These are phyloP conservation scores for Psephotus haematonotus DNA, from an alignment of 2,113 vertebrate genomes.

Conservation along the genomic window DNA sequence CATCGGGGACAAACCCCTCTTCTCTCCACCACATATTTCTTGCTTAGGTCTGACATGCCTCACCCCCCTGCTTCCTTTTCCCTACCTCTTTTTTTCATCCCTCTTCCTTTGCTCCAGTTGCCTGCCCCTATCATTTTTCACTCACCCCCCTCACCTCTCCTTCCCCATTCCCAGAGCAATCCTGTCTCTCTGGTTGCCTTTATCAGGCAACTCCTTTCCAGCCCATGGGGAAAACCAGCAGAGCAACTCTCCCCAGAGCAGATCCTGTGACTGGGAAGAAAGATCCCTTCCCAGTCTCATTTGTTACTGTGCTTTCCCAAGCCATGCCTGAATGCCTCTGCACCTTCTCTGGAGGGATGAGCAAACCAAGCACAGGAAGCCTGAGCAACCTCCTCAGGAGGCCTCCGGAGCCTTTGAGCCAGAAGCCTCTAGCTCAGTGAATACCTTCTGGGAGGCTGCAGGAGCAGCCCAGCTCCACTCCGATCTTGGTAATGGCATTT, in stretches of 20 bases:
- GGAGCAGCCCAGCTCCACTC: not conserved
- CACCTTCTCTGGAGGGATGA: not conserved
- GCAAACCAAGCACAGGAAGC: not conserved
- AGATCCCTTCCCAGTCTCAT: not conserved
- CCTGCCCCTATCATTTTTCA: not conserved
- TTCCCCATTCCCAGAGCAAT: not conserved
- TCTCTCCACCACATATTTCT: not conserved
- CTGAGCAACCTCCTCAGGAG: not conserved
- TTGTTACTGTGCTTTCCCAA: not conserved
- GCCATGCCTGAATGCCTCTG: not conserved
- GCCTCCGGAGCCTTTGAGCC: not conserved
- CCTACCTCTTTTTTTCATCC: not conserved
- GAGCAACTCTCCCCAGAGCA: not conserved
- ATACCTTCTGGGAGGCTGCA: not conserved
- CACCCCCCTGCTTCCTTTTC: rapidly evolving
- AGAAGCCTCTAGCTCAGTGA: not conserved
- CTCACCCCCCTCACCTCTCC: too few relatives aligned
- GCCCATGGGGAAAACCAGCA: not conserved
- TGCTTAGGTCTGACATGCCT: not conserved
- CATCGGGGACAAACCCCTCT: rapidly evolving
- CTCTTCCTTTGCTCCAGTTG: not conserved
- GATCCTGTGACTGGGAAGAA: not conserved
- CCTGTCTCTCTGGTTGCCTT: not conserved
- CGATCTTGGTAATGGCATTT: not conserved
- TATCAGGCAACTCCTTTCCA: not conserved